phyloP scores from a whole-genome alignment of 2,888 invertebrate genomes.

The Periphyllus acericola region DNA sequence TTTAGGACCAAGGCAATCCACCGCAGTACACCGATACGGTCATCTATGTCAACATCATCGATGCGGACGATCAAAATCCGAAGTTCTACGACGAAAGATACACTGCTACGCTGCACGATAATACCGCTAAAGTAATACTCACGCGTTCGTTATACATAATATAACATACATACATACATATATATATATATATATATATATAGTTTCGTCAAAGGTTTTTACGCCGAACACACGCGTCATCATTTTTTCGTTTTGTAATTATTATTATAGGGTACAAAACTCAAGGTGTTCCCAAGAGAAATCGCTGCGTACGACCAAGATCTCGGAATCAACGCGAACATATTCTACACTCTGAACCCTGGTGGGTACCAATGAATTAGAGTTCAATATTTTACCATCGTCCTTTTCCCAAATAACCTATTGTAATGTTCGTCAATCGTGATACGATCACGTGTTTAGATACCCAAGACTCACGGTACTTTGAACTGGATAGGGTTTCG shows the following conservation, averaged over 20 bases:
- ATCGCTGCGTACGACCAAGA: constrained; percentile 86
- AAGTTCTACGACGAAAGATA: constrained; percentile 81
- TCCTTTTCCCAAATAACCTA: neutral
- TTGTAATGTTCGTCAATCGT: neutral
- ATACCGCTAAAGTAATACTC: constrained; percentile 67
- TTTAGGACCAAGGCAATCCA: constrained; percentile 83
- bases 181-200: too few species aligned
- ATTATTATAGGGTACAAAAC: constrained; percentile 71
- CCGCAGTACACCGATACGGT: constrained; percentile 80
- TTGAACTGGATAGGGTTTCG: constrained; percentile 74
- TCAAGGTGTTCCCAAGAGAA: constrained; percentile 78
- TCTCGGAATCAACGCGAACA: constrained; percentile 78
- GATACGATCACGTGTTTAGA: constrained; percentile 68
- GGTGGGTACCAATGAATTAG: constrained; percentile 67
- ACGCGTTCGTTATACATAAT: neutral
- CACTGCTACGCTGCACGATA: constrained; percentile 75
- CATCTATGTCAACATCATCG: constrained; percentile 81
- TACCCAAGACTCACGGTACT: constrained; percentile 73
- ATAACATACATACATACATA: too few species aligned
- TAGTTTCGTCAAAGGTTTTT: too few species aligned
- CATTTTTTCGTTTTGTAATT: constrained; percentile 62
- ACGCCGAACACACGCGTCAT: too few species aligned
- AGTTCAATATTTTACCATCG: neutral
- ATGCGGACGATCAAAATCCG: constrained; percentile 93
- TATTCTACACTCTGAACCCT: constrained; percentile 76